Evolutionary conservation across 2,888 invertebrate genomes (phyloP), one percentile per base, ranked within the genome.

Genomic region (Perizoma flavofasciatum): DNA sequence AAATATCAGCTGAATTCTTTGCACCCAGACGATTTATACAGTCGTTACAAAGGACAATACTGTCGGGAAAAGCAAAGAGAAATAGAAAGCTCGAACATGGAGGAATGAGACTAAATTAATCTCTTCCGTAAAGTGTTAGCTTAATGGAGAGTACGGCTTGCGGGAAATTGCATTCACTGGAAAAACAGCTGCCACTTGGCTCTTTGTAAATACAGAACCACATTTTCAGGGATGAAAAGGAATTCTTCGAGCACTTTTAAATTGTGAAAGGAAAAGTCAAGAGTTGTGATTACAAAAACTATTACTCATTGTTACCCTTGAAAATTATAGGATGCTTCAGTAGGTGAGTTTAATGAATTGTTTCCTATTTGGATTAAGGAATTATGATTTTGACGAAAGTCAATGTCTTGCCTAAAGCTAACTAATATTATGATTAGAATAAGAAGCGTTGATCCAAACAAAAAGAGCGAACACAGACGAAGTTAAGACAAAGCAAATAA

Each of bases 51-150:
- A 63, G 60, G 56, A 63, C 61, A 63, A 63, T 59, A 61, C 51
- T 35, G 55, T 39, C 45, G 49, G 61, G 47, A 68, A 60, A 58
- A 47, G 56, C 60, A 65, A 55, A 65, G 55, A 62, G 64, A 67
- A 63, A 65, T 62, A 61, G 51, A 62, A 67, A 66, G 54, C 62
- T 63, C 59, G 57, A 68, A 68, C 65, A 62, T 57, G 60, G 67
- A 69, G 59, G 49, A 65, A 67, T 67, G 67, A 52, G 54, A 63
- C 59, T 66, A 66, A 66, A 72, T 72, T 73, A 72, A 70, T 70
- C 67, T 69, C 65, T 74, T 70, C 67, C 68, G 67, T 66, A 68
- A 71, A 64, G 62, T 67, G 65, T 68, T 65, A 65, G 64, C 68
- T 69, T 69, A 70, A 71, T 69, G 60, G 68, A 68, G 61, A 65